phyloP scores from a whole-genome alignment of 2,797 vertebrate species.

The Oreortyx pictus region DNA sequence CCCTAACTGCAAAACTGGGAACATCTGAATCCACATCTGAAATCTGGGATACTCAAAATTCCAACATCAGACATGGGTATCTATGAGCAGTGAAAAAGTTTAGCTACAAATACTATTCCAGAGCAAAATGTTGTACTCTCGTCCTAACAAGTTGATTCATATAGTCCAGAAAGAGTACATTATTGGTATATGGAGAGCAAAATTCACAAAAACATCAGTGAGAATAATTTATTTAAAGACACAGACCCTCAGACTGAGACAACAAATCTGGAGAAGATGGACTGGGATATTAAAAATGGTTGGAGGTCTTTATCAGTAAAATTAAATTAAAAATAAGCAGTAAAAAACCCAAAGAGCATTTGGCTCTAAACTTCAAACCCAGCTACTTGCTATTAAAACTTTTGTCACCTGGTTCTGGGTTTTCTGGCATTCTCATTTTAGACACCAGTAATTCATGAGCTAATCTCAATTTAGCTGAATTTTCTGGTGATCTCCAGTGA shows the following conservation, averaged over 20 bases:
- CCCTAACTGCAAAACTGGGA: not conserved
- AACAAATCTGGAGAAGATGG: not conserved
- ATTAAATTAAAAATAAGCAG: not conserved
- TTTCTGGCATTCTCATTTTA: not conserved
- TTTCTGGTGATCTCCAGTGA: not conserved
- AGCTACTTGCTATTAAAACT: not conserved
- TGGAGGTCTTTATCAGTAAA: not conserved
- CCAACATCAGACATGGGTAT: not conserved
- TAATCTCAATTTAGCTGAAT: not conserved
- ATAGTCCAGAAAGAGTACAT: not conserved
- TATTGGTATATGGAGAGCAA: not conserved
- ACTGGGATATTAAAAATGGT: not conserved
- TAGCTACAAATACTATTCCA: not conserved
- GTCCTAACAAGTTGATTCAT: not conserved
- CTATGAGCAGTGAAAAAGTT: not conserved
- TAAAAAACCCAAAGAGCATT: not conserved
- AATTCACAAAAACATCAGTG: not conserved
- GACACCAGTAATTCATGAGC: not conserved
- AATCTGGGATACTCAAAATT: not conserved
- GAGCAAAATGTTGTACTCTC: not conserved
- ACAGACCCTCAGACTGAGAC: not conserved
- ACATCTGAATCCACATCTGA: not conserved
- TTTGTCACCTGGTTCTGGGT: not conserved
- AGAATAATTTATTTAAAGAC: not conserved
- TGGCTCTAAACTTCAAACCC: not conserved